phyloP scores from a whole-genome alignment of 2,797 vertebrate genomes.

The Netta rufina region DNA sequence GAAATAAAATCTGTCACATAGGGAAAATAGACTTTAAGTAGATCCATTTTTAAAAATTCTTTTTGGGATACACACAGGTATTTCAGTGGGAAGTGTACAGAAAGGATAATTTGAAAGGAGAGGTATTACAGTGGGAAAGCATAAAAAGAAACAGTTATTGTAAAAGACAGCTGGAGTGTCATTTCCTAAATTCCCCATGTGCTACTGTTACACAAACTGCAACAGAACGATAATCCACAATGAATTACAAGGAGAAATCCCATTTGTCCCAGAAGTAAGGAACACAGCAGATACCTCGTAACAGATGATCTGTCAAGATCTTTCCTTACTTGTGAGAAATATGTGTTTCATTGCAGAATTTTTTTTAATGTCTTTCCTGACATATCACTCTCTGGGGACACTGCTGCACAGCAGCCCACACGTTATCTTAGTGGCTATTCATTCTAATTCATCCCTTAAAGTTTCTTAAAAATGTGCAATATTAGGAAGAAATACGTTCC shows the following conservation, averaged over 20 bases:
- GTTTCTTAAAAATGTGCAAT: background rate
- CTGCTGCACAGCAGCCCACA: constrained; percentile 14
- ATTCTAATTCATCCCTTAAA: background rate
- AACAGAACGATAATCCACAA: constrained; percentile 17
- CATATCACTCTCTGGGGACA: constrained; percentile 9
- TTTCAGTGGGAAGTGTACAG: background rate
- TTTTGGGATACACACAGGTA: background rate
- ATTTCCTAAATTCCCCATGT: constrained; percentile 43
- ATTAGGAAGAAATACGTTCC: constrained; percentile 20
- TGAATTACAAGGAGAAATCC: constrained; percentile 5
- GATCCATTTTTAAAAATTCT: background rate
- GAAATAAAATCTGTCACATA: background rate
- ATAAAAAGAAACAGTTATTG: constrained; percentile 33
- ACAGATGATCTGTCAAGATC: constrained; percentile 35
- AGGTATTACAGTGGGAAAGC: constrained; percentile 9
- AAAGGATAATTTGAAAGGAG: constrained; percentile 23
- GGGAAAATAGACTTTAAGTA: background rate
- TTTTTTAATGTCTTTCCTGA: constrained; percentile 15
- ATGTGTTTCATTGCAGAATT: background rate
- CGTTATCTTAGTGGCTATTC: constrained; percentile 14
- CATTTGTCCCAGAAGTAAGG: background rate
- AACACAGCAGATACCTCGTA: background rate
- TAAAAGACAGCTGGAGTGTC: constrained; percentile 58
- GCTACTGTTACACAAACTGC: constrained; percentile 13
- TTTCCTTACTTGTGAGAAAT: background rate